Conservation (phyloP, 1,140 invertebrate genomes). For the Araneus ventricosus region DNA sequence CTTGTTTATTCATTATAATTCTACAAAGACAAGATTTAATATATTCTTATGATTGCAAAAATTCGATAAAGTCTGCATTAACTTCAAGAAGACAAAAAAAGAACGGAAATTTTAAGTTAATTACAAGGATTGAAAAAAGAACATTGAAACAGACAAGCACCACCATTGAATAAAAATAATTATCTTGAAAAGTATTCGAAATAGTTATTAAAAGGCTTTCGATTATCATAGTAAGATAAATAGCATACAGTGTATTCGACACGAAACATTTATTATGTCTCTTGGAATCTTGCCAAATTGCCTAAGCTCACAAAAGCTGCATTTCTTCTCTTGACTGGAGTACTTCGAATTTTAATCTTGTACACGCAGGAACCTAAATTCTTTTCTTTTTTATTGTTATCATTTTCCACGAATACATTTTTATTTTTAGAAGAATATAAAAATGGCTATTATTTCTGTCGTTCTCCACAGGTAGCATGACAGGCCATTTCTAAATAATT, state of each 20-base stretch:
- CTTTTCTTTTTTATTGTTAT: background rate
- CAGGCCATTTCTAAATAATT: background rate
- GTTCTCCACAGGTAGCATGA: background rate
- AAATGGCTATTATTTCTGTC: constrained; percentile 14
- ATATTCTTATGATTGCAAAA: background rate
- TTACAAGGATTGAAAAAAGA: background rate
- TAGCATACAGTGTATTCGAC: constrained; percentile 7
- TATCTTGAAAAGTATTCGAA: constrained; percentile 21
- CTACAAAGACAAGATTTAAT: background rate
- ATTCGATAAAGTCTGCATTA: background rate
- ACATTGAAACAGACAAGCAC: background rate
- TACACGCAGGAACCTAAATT: background rate
- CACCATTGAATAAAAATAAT: constrained; percentile 16
- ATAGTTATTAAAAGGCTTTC: constrained; percentile 37
- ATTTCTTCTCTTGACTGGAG: constrained; percentile 12
- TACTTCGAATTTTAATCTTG: constrained; percentile 31
- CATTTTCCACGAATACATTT: background rate
- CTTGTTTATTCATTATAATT: background rate
- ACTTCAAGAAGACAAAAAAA: background rate
- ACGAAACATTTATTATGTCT: background rate
- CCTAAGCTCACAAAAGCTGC: constrained; percentile 17
- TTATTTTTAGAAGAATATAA: constrained; percentile 15
- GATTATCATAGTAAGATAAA: constrained; percentile 28
- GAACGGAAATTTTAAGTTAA: constrained; percentile 1
- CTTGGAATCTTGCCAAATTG: background rate